Percentiles rank a stretch among this genome's conserved stretches.
These are phyloP conservation scores for Aspidiotus destructor DNA, from an alignment of 2,888 invertebrate genomes.

Conservation along the genomic window DNA sequence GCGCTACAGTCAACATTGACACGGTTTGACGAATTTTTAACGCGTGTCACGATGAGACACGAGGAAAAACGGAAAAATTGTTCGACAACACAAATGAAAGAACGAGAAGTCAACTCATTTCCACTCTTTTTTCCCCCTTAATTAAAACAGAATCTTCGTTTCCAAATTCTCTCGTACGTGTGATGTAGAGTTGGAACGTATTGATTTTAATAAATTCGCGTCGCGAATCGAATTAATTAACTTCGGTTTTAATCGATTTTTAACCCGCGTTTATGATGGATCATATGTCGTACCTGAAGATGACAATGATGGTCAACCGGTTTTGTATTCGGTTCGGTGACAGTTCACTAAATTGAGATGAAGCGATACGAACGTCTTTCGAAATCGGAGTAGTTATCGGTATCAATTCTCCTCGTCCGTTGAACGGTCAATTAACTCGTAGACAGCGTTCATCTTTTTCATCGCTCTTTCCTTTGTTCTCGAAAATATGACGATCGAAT, in stretches of 20 bases:
- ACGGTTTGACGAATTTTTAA: conserved; percentile 30
- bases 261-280: neutral
- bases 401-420: neutral
- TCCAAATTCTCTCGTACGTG: neutral
- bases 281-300: neutral
- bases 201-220: conserved; percentile 21
- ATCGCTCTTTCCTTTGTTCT: neutral
- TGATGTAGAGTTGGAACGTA: neutral
- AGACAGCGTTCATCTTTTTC: too few relatives aligned
- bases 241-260: conserved; percentile 30
- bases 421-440: conserved; percentile 2
- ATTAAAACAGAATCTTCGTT: neutral
- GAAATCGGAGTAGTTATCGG: neutral
- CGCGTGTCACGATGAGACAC: conserved; percentile 19
- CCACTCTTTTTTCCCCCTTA: neutral
- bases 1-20: conserved; percentile 16
- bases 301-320: neutral
- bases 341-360: neutral
- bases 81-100: neutral
- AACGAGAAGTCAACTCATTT: neutral
- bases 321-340: neutral
- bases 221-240: conserved; percentile 29
- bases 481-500: neutral
- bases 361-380: neutral
- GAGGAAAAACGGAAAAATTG: conserved; percentile 1